These are phyloP conservation scores for Cebidichthys violaceus DNA, from an alignment of 2,113 vertebrate genomes.

Conservation along the genomic window DNA sequence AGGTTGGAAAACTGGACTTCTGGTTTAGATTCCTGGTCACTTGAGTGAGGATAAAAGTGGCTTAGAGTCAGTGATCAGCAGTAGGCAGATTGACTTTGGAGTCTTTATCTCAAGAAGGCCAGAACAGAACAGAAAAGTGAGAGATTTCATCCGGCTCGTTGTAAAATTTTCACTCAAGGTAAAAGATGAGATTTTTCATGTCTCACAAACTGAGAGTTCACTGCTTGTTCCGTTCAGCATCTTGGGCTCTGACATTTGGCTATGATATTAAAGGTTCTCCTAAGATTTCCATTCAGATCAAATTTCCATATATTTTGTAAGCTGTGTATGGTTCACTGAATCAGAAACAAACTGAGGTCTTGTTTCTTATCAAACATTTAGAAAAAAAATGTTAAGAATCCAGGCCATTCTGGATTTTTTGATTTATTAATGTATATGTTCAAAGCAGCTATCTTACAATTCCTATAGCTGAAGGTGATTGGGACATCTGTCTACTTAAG, in stretches of 20 bases:
- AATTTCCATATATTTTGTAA: constrained; percentile 30
- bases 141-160: constrained; percentile 44
- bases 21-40: constrained; percentile 60
- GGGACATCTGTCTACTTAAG: constrained; percentile 71
- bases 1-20: constrained; percentile 44
- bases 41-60: constrained; percentile 69
- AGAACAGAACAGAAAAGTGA: constrained; percentile 49
- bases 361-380: constrained; percentile 7
- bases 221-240: constrained; percentile 12
- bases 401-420: constrained; percentile 32
- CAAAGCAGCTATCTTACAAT: constrained; percentile 55
- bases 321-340: constrained; percentile 21
- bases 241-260: constrained; percentile 36
- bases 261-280: constrained; percentile 31
- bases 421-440: constrained; percentile 60
- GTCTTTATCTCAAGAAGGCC: constrained; percentile 69
- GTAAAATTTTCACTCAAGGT: constrained; percentile 38
- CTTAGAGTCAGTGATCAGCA: constrained; percentile 69
- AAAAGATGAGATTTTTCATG: constrained; percentile 50
- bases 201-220: constrained; percentile 28
- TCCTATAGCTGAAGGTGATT: constrained; percentile 56
- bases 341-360: constrained; percentile 35
- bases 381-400: constrained; percentile 1
- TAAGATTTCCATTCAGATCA: constrained; percentile 22
- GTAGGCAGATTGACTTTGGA: constrained; percentile 62